Evolutionary conservation across 1,140 invertebrate species (phyloP).

Genomic region (Pseudomyrmex gracilis): DNA sequence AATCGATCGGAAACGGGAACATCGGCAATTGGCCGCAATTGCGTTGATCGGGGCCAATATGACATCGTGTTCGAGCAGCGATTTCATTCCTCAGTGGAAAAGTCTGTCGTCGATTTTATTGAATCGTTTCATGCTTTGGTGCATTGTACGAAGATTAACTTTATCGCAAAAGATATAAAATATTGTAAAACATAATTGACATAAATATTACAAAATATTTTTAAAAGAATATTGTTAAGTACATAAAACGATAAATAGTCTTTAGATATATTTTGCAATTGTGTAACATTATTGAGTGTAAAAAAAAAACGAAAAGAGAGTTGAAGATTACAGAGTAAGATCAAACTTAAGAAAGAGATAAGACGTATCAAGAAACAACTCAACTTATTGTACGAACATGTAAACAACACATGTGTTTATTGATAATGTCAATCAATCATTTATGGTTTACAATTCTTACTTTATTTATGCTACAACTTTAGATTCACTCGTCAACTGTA

Average conservation of each 20-base stretch:
- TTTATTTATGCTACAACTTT: too few relatives aligned
- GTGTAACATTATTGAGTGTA: too few relatives aligned
- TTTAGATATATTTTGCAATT: background rate
- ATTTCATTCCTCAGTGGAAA: conserved; percentile 52
- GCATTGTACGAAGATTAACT: conserved; percentile 40
- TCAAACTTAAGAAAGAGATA: too few relatives aligned
- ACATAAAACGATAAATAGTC: background rate
- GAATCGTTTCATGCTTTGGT: conserved; percentile 45
- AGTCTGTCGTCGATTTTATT: conserved; percentile 36
- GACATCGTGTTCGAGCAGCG: conserved; percentile 49
- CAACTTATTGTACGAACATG: too few relatives aligned
- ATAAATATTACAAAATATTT: background rate
- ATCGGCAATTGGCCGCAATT: conserved; percentile 75
- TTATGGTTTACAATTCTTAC: too few relatives aligned
- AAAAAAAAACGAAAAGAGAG: too few relatives aligned
- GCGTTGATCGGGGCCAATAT: conserved; percentile 71
- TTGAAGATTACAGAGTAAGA: too few relatives aligned
- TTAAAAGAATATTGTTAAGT: background rate
- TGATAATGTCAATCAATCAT: too few relatives aligned
- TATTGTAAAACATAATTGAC: conserved; percentile 3
- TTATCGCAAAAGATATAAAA: conserved; percentile 9
- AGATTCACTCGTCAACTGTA: too few relatives aligned
- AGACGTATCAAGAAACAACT: too few relatives aligned
- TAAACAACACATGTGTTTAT: too few relatives aligned
- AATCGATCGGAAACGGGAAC: conserved; percentile 62